Evolutionary conservation across 2,113 vertebrate genomes (phyloP).

Genomic region (Sander vitreus): DNA sequence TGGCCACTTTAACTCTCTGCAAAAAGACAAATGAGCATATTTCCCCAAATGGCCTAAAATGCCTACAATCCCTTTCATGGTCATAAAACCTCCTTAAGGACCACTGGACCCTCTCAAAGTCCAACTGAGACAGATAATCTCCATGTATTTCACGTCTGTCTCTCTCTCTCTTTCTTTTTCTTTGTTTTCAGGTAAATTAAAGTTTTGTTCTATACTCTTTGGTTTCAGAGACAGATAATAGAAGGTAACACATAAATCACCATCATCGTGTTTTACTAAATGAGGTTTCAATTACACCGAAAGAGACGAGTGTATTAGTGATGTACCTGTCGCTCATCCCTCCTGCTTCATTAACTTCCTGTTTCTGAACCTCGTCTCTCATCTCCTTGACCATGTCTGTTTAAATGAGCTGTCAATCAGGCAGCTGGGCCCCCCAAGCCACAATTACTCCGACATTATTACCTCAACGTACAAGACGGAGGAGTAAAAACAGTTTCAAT

Average conservation of each 20-base stretch:
- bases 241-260: constrained; percentile 28
- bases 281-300: constrained; percentile 57
- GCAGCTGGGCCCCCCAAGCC: neutral
- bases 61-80: no score
- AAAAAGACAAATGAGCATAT: no score
- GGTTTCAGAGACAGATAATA: neutral
- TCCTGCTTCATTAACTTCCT: constrained; percentile 66
- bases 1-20: no score
- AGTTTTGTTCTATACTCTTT: neutral
- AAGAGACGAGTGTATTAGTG: constrained; percentile 20
- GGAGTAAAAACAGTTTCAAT: constrained; percentile 26
- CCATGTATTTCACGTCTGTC: neutral
- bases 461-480: constrained; percentile 28
- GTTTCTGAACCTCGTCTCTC: constrained; percentile 47
- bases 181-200: constrained; percentile 34
- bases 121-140: neutral
- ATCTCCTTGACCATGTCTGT: constrained; percentile 62
- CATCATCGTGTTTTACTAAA: constrained; percentile 25
- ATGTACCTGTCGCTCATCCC: constrained; percentile 61
- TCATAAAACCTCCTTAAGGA: neutral
- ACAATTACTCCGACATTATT: constrained; percentile 59
- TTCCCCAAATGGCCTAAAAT: no score
- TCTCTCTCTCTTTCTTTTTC: neutral
- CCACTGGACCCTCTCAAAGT: neutral
- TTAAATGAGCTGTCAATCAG: constrained; percentile 73